These are phyloP conservation scores for Callaeas wilsoni DNA, from an alignment of 2,113 vertebrate species.

Conservation along the genomic window DNA sequence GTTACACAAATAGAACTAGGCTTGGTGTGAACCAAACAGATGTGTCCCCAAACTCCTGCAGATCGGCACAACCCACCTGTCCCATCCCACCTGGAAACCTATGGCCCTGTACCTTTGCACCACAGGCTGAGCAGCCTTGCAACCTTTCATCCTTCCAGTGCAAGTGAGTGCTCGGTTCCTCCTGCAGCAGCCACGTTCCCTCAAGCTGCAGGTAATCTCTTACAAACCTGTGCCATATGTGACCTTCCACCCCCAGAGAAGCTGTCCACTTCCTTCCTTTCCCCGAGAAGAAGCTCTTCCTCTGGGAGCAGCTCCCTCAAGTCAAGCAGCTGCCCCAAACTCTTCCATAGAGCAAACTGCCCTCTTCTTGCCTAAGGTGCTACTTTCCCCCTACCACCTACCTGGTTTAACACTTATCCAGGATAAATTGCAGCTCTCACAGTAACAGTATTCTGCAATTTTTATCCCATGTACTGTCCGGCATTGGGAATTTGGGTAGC, in stretches of 20 bases:
- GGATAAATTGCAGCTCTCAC: not conserved
- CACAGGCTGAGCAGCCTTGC: accelerated
- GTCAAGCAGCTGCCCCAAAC: not conserved
- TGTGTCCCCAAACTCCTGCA: not conserved
- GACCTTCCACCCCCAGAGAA: not conserved
- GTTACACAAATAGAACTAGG: not conserved
- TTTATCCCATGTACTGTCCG: not conserved
- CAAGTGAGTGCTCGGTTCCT: not conserved
- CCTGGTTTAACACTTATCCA: not conserved
- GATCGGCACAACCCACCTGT: not conserved
- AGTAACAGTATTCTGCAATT: not conserved
- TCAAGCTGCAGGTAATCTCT: not conserved
- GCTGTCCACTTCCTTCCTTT: not conserved
- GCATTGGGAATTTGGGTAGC: not conserved
- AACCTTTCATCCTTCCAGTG: not conserved
- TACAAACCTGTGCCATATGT: not conserved
- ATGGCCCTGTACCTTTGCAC: not conserved
- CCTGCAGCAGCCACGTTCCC: not conserved
- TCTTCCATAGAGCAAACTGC: not conserved
- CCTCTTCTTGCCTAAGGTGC: not conserved
- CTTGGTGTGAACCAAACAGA: not conserved
- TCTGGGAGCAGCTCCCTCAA: not conserved
- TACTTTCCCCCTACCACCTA: not conserved
- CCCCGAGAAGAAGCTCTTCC: not conserved
- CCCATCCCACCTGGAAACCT: not conserved